Percentiles rank a stretch among this genome's conserved stretches.
Conservation (phyloP, 2,113 vertebrate species). For the Azemiops feae region DNA sequence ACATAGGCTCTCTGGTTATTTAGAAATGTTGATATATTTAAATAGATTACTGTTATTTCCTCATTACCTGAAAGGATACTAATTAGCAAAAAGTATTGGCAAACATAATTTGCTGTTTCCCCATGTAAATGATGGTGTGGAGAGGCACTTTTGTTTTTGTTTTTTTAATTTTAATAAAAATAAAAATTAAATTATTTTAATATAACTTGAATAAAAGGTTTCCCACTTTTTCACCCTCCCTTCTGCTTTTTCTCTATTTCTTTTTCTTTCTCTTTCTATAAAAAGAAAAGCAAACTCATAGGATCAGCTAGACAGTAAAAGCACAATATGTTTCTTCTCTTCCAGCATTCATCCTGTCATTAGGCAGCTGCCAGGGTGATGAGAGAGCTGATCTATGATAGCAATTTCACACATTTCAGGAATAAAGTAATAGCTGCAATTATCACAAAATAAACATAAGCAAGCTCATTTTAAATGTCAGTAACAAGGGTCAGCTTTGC, state of each 20-base stretch:
- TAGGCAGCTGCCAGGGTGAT: slow-evolving; percentile 1
- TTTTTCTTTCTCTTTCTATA: neutral
- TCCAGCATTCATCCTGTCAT: neutral
- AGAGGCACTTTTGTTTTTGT: neutral
- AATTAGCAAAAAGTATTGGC: neutral
- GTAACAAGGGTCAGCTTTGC: neutral
- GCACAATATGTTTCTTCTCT: neutral
- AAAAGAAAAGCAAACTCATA: neutral
- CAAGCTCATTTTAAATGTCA: neutral
- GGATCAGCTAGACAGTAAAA: neutral
- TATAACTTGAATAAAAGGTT: neutral
- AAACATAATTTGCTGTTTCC: neutral
- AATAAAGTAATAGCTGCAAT: slow-evolving; percentile 7
- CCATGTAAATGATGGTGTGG: neutral
- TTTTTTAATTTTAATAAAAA: too few species aligned
- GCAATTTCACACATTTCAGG: neutral
- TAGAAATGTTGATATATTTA: neutral
- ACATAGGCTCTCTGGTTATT: neutral
- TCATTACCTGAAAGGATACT: neutral
- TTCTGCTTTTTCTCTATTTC: neutral
- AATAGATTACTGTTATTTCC: neutral
- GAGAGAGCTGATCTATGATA: neutral
- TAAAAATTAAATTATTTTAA: neutral
- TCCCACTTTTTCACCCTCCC: neutral
- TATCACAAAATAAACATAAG: slow-evolving; percentile 9